phyloP scores from a whole-genome alignment of 2,888 invertebrate species.

The Drosophila mayaguana region DNA sequence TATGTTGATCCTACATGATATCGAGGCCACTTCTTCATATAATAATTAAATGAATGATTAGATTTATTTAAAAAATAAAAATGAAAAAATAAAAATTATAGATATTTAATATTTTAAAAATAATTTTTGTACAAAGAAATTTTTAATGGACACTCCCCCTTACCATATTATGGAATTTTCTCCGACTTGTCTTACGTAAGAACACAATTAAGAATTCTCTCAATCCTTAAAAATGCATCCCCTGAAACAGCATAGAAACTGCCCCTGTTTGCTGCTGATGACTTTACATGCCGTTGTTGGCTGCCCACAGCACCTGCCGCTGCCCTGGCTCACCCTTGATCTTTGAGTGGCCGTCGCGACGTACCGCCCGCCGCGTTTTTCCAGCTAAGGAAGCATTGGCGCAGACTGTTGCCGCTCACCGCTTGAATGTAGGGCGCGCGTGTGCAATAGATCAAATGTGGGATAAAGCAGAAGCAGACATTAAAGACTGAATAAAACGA shows the following conservation, averaged over 20 bases:
- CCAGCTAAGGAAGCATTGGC: slow-evolving; percentile 51
- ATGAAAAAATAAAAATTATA: too few relatives aligned
- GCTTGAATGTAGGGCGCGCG: slow-evolving; percentile 33
- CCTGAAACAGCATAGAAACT: neutral
- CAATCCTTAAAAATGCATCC: neutral
- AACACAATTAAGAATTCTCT: too few relatives aligned
- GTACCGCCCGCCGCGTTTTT: slow-evolving; percentile 60
- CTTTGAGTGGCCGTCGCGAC: neutral
- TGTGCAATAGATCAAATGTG: slow-evolving; percentile 37
- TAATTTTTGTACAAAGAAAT: too few relatives aligned
- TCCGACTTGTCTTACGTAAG: too few relatives aligned
- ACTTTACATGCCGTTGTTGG: slow-evolving; percentile 26
- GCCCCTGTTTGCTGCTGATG: slow-evolving; percentile 33
- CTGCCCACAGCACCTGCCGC: slow-evolving; percentile 56
- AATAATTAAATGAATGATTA: too few relatives aligned
- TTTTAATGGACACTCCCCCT: too few relatives aligned
- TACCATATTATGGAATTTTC: too few relatives aligned
- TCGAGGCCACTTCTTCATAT: neutral
- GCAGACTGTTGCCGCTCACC: slow-evolving; percentile 35
- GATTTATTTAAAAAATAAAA: too few relatives aligned
- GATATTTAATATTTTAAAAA: too few relatives aligned
- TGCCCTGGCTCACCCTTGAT: slow-evolving; percentile 6
- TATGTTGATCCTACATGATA: too few relatives aligned
- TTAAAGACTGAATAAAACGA: slow-evolving; percentile 23
- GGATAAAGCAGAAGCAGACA: slow-evolving; percentile 20